phyloP scores from a whole-genome alignment of 2,797 vertebrate species.

The Rhinoraja longicauda region DNA sequence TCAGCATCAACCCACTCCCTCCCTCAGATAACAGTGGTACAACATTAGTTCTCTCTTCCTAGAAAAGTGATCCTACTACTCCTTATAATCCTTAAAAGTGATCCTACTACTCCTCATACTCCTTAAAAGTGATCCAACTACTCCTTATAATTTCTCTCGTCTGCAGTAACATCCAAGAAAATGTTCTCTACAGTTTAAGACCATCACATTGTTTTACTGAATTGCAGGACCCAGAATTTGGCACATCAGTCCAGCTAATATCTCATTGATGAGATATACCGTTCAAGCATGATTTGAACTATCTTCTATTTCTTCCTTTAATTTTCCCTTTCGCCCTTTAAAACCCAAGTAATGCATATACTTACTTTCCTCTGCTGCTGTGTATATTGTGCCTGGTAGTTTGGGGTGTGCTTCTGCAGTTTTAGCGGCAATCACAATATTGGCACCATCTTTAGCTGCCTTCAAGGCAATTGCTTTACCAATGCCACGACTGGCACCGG shows the following conservation, averaged over 20 bases:
- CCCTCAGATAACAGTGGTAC: neutral
- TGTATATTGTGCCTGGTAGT: conserved; percentile 87
- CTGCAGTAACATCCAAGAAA: too few species aligned
- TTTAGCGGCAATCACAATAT: conserved; percentile 88
- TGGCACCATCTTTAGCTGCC: conserved; percentile 88
- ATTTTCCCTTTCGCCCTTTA: neutral
- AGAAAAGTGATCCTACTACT: neutral
- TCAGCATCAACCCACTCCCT: neutral
- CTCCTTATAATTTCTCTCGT: too few species aligned
- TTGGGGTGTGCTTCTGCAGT: conserved; percentile 77
- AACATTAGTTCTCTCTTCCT: neutral
- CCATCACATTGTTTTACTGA: too few species aligned
- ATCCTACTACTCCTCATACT: too few species aligned
- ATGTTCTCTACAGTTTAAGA: too few species aligned
- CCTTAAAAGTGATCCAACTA: too few species aligned
- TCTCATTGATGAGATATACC: too few species aligned
- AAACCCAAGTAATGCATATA: neutral
- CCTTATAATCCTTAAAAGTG: too few species aligned
- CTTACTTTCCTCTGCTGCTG: conserved; percentile 85
- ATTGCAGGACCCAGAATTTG: too few species aligned
- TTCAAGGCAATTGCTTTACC: conserved; percentile 94
- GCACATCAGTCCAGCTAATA: too few species aligned
- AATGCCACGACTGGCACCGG: conserved; percentile 87
- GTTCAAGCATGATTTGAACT: too few species aligned
- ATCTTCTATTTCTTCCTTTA: neutral